These are phyloP conservation scores for Hemibagrus wyckioides DNA, from an alignment of 2,113 vertebrate genomes.

Conservation along the genomic window DNA sequence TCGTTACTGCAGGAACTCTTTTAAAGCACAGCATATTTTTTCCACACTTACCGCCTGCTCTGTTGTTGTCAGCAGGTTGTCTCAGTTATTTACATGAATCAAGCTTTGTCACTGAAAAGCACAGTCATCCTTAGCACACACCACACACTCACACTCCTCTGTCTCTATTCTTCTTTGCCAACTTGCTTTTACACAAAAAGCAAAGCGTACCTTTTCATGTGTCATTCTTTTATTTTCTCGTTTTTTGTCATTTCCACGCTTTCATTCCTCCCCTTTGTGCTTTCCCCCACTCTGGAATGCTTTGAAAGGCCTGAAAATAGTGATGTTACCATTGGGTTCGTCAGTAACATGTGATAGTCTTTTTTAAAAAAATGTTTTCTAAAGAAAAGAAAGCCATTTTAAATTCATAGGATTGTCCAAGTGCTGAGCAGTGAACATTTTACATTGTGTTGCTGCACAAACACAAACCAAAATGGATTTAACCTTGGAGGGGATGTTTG, in stretches of 20 bases:
- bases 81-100: slow-evolving; percentile 35
- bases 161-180: not conserved
- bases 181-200: slow-evolving; percentile 25
- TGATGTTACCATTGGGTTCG: not conserved
- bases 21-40: not conserved
- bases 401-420: slow-evolving; percentile 9
- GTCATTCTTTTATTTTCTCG: not conserved
- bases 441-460: not conserved
- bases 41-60: not conserved
- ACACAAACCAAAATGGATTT: not conserved
- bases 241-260: slow-evolving; percentile 1
- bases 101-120: slow-evolving; percentile 29
- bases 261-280: not conserved
- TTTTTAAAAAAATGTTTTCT: not conserved
- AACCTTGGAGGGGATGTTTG: slow-evolving; percentile 1
- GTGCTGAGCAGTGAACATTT: not conserved
- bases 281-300: not conserved
- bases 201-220: slow-evolving; percentile 14
- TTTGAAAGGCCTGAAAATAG: not conserved
- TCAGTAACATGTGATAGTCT: not conserved
- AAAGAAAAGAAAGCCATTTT: not conserved
- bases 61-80: slow-evolving; percentile 27
- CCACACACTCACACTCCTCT: not conserved
- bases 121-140: slow-evolving; percentile 12
- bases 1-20: not conserved